Evolutionary conservation across 2,113 vertebrate genomes (phyloP).

Genomic region (Rhodinocichla rosea): DNA sequence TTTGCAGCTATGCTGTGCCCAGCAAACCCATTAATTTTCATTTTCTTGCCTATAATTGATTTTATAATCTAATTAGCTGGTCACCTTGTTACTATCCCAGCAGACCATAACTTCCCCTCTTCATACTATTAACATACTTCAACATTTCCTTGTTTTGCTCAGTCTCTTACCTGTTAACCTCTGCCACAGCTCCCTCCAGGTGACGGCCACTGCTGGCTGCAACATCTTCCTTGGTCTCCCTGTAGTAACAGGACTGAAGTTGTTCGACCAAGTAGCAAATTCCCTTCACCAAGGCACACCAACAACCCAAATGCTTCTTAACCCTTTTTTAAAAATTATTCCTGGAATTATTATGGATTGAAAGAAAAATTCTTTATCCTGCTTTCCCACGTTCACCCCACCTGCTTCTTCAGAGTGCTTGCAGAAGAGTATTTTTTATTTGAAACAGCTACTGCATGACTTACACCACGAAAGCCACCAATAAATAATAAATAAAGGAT

Average conservation of each 20-base stretch:
- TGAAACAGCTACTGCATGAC: fast-evolving
- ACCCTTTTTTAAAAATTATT: neutral
- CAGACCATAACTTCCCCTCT: neutral
- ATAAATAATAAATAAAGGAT: fast-evolving
- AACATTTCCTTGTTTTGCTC: neutral
- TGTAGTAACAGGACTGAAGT: neutral
- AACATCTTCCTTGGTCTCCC: neutral
- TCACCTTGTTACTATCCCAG: neutral
- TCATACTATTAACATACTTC: neutral
- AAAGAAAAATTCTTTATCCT: fast-evolving
- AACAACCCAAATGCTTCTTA: neutral
- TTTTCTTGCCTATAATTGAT: neutral
- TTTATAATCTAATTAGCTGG: neutral
- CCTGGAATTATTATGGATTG: fast-evolving
- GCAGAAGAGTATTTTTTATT: neutral
- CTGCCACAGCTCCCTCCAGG: neutral
- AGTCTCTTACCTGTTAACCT: neutral
- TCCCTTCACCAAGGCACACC: neutral
- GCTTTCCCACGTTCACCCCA: neutral
- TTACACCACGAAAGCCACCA: fast-evolving
- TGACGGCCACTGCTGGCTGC: fast-evolving
- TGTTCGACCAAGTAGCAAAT: neutral
- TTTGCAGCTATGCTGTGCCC: neutral
- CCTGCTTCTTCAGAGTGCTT: too few species aligned
- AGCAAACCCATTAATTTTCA: neutral